Base-by-base conservation (phyloP, 2,113 vertebrate genomes). In the Pomatostomus ruficeps region DNA sequence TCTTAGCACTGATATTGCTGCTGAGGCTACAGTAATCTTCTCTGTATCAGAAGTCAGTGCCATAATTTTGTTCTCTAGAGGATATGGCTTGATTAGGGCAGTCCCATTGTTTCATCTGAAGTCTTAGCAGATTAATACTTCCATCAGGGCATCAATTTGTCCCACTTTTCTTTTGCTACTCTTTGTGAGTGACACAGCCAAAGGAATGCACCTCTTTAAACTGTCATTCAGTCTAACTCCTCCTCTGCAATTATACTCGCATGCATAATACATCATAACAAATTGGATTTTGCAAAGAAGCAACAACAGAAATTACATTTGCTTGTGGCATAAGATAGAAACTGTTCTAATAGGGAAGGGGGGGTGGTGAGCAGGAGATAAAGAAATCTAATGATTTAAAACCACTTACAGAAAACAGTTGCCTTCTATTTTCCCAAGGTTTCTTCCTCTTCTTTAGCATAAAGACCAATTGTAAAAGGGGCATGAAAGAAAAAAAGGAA, bases 201-300 rank as follows among this genome's bases (percentile, higher is more conserved):
- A 97, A 96, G 92, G 88, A 95, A 78, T 43, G 88, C 79, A 70
- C 62, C 62, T 96, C 95, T 97, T 97, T 96, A 96, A 97, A 91
- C 80, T 97, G 95, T 91, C 94, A 95, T 70, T 96, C 92, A 91
- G 81, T 61, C 94, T 96, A 96, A 96, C 95, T 96, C 96, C 97
- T 97, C 94, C 96, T 97, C 73, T 96, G 85, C 94, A 97, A 97
- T 98, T 97, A 96, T 70, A 93, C 96, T 95, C 43, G 75, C 97
- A 96, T 97, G 91, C 88, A 96, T 97, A 97, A 96, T 97, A 96
- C 82, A 98, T 97, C 96, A 96, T 97, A 97, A 97, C 95, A 96
- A 97, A 96, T 97, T 96, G 97, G 94, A 95, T 96, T 85, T 91
- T 94, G 89, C 81, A 66, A 96, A 97, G 90, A 80, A 79, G 91